Percentiles rank a stretch among this genome's conserved stretches.
phyloP scores from a whole-genome alignment of 2,113 vertebrate species.

The Copsychus sechellarum region DNA sequence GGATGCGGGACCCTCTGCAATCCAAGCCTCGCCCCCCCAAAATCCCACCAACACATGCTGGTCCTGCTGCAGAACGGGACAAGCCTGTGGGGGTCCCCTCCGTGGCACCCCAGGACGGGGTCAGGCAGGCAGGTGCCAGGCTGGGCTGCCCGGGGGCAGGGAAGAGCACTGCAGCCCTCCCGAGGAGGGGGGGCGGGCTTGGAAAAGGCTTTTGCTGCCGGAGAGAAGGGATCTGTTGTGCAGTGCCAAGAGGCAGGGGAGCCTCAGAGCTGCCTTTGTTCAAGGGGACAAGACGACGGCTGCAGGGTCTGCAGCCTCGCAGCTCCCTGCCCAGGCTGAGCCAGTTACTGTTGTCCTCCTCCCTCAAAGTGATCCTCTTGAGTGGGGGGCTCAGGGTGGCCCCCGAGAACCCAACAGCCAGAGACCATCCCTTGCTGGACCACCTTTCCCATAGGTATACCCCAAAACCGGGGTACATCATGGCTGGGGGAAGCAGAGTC shows the following conservation, averaged over 20 bases:
- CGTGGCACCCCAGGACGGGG: not conserved
- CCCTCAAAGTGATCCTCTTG: not conserved
- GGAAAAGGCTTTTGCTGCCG: not conserved
- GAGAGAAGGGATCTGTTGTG: slow-evolving; percentile 55
- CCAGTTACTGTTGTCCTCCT: not conserved
- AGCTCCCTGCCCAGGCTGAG: not conserved
- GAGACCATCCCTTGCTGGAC: accelerated
- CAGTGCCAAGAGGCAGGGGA: not conserved
- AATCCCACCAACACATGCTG: not conserved
- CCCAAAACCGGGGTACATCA: accelerated
- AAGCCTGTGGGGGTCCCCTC: not conserved
- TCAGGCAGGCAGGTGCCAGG: not conserved
- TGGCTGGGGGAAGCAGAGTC: not conserved
- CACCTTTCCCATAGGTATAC: not conserved
- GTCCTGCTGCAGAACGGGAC: not conserved
- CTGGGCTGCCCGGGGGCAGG: not conserved
- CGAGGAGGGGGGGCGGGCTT: not conserved
- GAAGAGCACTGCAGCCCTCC: not conserved
- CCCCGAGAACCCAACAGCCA: accelerated
- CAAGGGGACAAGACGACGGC: not conserved
- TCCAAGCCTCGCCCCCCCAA: too few relatives aligned
- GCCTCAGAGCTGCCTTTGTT: slow-evolving; percentile 58
- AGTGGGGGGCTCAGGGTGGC: not conserved
- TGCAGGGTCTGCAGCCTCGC: not conserved
- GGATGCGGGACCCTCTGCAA: not conserved